phyloP scores from a whole-genome alignment of 2,888 invertebrate species.

The Cantharis rustica region DNA sequence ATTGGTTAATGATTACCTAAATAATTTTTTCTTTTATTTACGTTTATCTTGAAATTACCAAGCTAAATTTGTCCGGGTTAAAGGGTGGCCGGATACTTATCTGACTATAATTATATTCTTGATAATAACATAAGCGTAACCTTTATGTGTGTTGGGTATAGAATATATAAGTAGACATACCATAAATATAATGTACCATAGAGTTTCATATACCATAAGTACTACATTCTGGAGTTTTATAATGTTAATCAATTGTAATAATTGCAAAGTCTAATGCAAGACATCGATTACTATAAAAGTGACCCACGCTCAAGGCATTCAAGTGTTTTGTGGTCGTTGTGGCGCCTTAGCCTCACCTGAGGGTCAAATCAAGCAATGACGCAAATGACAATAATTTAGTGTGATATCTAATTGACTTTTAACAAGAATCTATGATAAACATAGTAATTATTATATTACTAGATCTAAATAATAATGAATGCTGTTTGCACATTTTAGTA shows the following conservation, averaged over 20 bases:
- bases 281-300: slow-evolving; percentile 9
- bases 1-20: too few relatives aligned
- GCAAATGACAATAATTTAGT: slow-evolving; percentile 1
- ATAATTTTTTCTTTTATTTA: too few relatives aligned
- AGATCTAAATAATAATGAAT: not conserved
- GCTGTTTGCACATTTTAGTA: too few relatives aligned
- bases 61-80: too few relatives aligned
- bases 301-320: slow-evolving; percentile 24
- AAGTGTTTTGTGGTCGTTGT: slow-evolving; percentile 24
- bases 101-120: too few relatives aligned
- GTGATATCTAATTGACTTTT: not conserved
- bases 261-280: slow-evolving; percentile 14
- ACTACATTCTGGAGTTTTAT: not conserved
- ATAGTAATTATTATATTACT: not conserved
- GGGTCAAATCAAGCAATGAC: slow-evolving; percentile 24
- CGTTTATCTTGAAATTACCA: too few relatives aligned
- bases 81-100: too few relatives aligned
- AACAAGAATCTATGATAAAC: not conserved
- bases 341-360: slow-evolving; percentile 27
- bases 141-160: too few relatives aligned
- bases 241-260: slow-evolving; percentile 12
- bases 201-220: too few relatives aligned
- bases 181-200: too few relatives aligned
- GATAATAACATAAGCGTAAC: too few relatives aligned
- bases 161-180: too few relatives aligned